These are phyloP conservation scores for Drosophila littoralis DNA, from an alignment of 1,140 invertebrate genomes.

Conservation along the genomic window DNA sequence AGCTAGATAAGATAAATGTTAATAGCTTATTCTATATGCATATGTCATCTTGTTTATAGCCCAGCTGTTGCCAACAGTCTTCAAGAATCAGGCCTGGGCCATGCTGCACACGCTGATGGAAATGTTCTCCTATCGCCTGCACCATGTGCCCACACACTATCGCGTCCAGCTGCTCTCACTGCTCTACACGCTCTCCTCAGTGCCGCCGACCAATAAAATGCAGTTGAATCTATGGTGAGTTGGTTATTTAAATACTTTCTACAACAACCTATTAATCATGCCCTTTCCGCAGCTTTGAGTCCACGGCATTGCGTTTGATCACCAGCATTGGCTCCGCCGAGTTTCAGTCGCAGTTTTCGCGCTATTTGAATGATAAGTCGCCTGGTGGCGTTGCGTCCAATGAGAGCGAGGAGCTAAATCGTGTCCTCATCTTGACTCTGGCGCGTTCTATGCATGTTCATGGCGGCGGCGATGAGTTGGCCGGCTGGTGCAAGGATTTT, in stretches of 20 bases:
- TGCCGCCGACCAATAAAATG: conserved; percentile 96
- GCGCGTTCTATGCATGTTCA: conserved; percentile 97
- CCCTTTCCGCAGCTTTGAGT: conserved; percentile 89
- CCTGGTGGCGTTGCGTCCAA: conserved; percentile 90
- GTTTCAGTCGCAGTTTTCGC: conserved; percentile 94
- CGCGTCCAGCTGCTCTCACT: conserved; percentile 95
- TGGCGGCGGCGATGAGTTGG: conserved; percentile 88
- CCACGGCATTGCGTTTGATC: conserved; percentile 95
- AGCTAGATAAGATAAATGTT: conserved; percentile 79
- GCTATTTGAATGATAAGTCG: conserved; percentile 93
- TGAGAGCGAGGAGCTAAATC: conserved; percentile 97
- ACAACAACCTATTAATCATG: neutral
- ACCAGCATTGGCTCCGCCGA: conserved; percentile 96
- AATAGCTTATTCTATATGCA: neutral
- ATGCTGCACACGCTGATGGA: conserved; percentile 97
- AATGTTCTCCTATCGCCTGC: conserved; percentile 98
- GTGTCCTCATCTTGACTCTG: conserved; percentile 95
- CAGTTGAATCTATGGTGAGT: conserved; percentile 93
- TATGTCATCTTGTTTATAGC: conserved; percentile 84
- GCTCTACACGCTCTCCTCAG: conserved; percentile 93
- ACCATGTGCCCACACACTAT: conserved; percentile 98
- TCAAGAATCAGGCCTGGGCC: conserved; percentile 96
- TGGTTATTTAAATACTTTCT: conserved; percentile 77
- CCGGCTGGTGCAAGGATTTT: conserved; percentile 95
- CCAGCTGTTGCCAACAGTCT: conserved; percentile 94